Percentiles rank a stretch among this genome's conserved stretches.
Conservation (phyloP, 2,797 vertebrate species). For the Tiaroga cobitis region DNA sequence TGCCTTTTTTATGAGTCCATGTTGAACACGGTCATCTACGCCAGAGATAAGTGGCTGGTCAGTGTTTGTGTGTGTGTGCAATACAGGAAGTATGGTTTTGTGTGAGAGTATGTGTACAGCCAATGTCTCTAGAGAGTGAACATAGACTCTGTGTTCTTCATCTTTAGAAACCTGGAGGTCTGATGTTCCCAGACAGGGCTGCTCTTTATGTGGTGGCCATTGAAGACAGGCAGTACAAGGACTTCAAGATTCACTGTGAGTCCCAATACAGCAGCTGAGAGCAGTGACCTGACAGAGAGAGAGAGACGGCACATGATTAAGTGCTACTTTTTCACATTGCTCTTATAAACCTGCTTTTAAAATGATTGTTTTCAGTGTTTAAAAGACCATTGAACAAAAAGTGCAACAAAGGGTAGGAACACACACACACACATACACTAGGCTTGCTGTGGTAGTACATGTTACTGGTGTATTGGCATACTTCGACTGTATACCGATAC, state of each 20-base stretch:
- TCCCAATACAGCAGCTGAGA: conserved; percentile 42
- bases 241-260: conserved; percentile 99
- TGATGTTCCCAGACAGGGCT: conserved; percentile 99
- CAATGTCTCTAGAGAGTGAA: conserved; percentile 6
- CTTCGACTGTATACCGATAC: neutral
- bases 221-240: conserved; percentile 98
- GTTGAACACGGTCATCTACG: conserved; percentile 98
- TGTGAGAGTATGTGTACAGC: conserved; percentile 17
- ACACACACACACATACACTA: neutral
- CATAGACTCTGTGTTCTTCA: conserved; percentile 50
- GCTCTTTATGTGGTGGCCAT: conserved; percentile 97
- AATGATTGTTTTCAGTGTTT: no score
- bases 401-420: no score
- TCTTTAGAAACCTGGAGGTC: conserved; percentile 95
- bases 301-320: no score
- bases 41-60: conserved; percentile 99
- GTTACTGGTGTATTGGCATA: neutral
- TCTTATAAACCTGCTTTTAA: no score
- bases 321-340: no score
- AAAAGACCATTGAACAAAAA: no score
- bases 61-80: conserved; percentile 51
- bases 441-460: neutral
- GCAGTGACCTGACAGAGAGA: no score
- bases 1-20: conserved; percentile 98
- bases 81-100: conserved; percentile 2